Evolutionary conservation across 2,888 invertebrate species (phyloP), one percentile per base, ranked within the genome.

Genomic region (Theretra japonica): DNA sequence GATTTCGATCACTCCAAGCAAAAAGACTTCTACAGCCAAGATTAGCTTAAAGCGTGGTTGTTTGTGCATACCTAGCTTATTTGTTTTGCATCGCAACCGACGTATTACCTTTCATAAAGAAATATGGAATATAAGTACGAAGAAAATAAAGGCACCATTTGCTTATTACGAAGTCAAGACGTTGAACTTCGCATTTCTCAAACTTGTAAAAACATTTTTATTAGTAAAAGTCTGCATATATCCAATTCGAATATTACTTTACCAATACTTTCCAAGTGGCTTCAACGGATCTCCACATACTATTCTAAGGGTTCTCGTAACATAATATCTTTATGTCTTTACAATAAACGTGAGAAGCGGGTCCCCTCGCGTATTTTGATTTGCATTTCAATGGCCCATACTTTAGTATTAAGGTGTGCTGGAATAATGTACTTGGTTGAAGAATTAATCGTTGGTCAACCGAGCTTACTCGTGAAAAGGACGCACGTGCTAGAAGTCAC

Each of bases 361-460:
- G 65, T 65, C 65, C 65, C 65, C 65, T 65, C 23, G 58, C 17
- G 58, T 25, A 17, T 65, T 11, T 48, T 11, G 11, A 65, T 65
- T 65, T 48, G 48, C 65, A 65, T 65, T 21, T 41, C 4, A 65
- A 65, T 65, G 15, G 11, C 4, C 15, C 41, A 48, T 23, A 25
- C 21, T 21, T 62, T 62, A 41, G 41, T 48, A 21, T 23, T 23
- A 48, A 65, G 65, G 23, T 41, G 65, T 48, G 41, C 23, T 41
- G 33, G 21, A 33, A 41, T 17, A 65, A 62, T n/a, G n/a, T 41
- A 23, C 1, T 2, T 17, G 53, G 53, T 53, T 33, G n/a, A 17
- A 62, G 23, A 21, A 41, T 53, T 53, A 53, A 53, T 53, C n/a
- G 53, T 53, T 6, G 53, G 53, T 53, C 53, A 53, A 53, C 53